Conservation (phyloP, 2,797 vertebrate species). For the Cirrhinus mrigala region DNA sequence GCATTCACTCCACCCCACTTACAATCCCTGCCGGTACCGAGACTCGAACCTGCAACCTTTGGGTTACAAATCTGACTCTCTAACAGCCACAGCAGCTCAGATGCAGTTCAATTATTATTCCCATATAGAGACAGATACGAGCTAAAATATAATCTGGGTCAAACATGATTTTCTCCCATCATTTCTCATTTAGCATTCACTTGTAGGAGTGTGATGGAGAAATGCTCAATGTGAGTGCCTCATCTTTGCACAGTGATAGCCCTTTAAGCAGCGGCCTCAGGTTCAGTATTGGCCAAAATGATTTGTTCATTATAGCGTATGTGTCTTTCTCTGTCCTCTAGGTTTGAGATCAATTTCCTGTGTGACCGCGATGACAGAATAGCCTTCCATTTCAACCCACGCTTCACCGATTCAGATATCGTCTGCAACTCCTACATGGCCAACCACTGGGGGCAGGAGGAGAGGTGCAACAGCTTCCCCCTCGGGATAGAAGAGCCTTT, state of each 20-base stretch:
- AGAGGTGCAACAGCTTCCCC: slow-evolving; percentile 73
- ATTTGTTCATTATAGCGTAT: slow-evolving; percentile 43
- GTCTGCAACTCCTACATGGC: slow-evolving; percentile 80
- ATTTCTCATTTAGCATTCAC: not conserved
- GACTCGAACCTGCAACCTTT: too few relatives aligned
- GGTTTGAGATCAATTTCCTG: slow-evolving; percentile 85
- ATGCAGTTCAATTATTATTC: slow-evolving; percentile 12
- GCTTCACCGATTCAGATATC: slow-evolving; percentile 75
- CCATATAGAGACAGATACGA: slow-evolving; percentile 12
- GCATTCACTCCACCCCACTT: too few relatives aligned
- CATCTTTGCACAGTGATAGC: slow-evolving; percentile 19
- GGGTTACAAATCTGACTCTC: too few relatives aligned
- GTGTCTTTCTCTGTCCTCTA: slow-evolving; percentile 57
- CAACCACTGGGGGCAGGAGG: slow-evolving; percentile 80
- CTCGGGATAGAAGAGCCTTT: slow-evolving; percentile 77
- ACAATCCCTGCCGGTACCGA: too few relatives aligned
- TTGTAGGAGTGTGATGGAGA: not conserved
- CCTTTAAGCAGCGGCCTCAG: slow-evolving; percentile 14
- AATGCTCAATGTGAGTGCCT: not conserved
- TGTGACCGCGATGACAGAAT: slow-evolving; percentile 76
- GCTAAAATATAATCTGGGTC: not conserved
- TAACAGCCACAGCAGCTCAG: not conserved
- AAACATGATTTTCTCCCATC: not conserved
- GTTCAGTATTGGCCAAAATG: slow-evolving; percentile 22
- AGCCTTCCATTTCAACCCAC: slow-evolving; percentile 81